Evolutionary conservation across 53 echinoderm and acorn worm species (phyloP).

Genomic region (Arbacia lixula): DNA sequence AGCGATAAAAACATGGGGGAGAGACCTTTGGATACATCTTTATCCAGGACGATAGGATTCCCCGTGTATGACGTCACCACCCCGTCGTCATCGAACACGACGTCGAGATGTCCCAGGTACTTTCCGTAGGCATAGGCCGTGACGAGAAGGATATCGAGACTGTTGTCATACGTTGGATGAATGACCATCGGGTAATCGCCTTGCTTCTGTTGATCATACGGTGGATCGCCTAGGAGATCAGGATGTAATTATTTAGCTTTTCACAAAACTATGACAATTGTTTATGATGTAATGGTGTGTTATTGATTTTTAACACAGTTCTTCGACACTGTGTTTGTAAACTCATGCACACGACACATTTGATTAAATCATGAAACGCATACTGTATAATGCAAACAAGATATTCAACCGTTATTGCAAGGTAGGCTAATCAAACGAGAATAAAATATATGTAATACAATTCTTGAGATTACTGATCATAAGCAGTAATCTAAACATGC

Average conservation of each 20-base stretch:
- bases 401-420: no score
- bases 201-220: conserved; percentile 65
- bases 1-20: no score
- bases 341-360: no score
- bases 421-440: no score
- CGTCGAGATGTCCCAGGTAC: conserved; percentile 81
- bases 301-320: no score
- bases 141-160: conserved; percentile 66
- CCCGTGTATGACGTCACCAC: conserved; percentile 72
- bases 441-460: no score
- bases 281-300: not conserved
- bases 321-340: no score
- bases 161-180: conserved; percentile 66
- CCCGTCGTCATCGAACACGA: conserved; percentile 80
- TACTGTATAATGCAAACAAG: no score
- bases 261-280: not conserved
- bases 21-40: conserved; percentile 76
- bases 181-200: conserved; percentile 83
- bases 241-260: not conserved
- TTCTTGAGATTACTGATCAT: no score
- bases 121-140: conserved; percentile 84
- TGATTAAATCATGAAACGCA: no score
- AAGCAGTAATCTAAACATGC: no score
- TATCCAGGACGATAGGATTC: conserved; percentile 86
- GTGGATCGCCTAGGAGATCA: conserved; percentile 58